Evolutionary conservation across 1,140 invertebrate genomes (phyloP).

Genomic region (Bombus terrestris): DNA sequence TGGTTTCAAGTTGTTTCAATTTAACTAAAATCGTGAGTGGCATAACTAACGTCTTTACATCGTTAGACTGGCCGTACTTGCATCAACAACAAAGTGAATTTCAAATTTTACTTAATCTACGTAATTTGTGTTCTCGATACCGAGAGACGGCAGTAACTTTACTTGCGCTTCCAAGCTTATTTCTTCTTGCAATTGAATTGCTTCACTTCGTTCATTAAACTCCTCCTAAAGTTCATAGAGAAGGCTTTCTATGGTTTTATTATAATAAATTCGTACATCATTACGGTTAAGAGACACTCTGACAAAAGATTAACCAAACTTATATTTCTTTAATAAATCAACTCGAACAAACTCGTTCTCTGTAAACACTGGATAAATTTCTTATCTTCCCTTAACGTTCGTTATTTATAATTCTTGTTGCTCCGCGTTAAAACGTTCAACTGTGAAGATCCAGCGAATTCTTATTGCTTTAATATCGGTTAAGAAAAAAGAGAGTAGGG

Average conservation of each 20-base stretch:
- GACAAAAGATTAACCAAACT: not conserved
- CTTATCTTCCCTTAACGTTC: not conserved
- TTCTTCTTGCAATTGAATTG: not conserved
- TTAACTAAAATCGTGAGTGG: not conserved
- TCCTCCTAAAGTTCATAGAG: not conserved
- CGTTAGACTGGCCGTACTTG: not conserved
- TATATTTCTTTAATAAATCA: not conserved
- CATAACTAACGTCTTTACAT: not conserved
- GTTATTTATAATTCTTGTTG: not conserved
- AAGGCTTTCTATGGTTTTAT: not conserved
- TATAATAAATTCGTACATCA: not conserved
- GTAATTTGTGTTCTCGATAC: conserved; percentile 1
- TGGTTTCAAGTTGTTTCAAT: not conserved
- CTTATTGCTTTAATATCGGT: not conserved
- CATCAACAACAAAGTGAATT: not conserved
- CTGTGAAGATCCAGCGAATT: not conserved
- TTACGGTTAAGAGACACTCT: not conserved
- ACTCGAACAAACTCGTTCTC: not conserved
- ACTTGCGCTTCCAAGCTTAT: not conserved
- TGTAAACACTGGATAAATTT: not conserved
- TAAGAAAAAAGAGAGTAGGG: too few relatives aligned
- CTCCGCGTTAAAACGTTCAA: not conserved
- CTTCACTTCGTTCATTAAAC: not conserved
- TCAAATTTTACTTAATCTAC: conserved; percentile 1
- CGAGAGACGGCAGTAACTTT: too few relatives aligned